These are phyloP conservation scores for Eleutherodactylus coqui DNA, from an alignment of 2,797 vertebrate genomes.

Conservation along the genomic window DNA sequence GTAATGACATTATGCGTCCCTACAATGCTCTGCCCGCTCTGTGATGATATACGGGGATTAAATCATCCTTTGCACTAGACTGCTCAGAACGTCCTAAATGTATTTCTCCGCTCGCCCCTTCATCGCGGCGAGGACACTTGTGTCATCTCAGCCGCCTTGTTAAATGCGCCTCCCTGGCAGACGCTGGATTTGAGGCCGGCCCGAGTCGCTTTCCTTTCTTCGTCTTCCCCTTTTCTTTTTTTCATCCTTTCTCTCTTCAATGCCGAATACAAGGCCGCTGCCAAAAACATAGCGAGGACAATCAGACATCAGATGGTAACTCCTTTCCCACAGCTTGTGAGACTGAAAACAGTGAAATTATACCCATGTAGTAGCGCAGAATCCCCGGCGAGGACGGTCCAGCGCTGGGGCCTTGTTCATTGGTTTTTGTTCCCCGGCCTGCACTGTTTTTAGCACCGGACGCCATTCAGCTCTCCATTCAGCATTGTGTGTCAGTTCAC, in stretches of 20 bases:
- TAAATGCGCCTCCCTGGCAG: conserved; percentile 65
- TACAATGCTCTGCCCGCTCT: too few relatives aligned
- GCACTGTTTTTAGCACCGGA: conserved; percentile 79
- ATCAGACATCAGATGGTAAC: conserved; percentile 85
- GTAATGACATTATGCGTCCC: not conserved
- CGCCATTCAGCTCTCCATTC: conserved; percentile 84
- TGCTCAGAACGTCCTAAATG: conserved; percentile 6
- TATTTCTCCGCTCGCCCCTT: conserved; percentile 54
- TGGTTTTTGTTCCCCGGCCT: conserved; percentile 78
- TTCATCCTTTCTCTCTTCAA: conserved; percentile 64
- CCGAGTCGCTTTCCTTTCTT: not conserved
- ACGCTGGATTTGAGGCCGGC: conserved; percentile 63
- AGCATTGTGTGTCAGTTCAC: conserved; percentile 89
- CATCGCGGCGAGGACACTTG: conserved; percentile 54
- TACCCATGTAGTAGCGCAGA: conserved; percentile 78
- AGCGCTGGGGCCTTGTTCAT: conserved; percentile 76
- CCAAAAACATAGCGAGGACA: conserved; percentile 82
- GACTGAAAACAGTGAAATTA: conserved; percentile 84
- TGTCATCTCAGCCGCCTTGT: conserved; percentile 38
- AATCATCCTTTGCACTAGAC: conserved; percentile 14
- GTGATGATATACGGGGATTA: not conserved
- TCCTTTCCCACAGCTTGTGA: conserved; percentile 85
- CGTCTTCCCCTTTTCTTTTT: conserved; percentile 45
- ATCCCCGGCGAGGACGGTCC: conserved; percentile 76
- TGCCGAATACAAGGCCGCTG: conserved; percentile 76